phyloP scores from a whole-genome alignment of 2,888 invertebrate species.

The Prosopocoilus inquinatus region DNA sequence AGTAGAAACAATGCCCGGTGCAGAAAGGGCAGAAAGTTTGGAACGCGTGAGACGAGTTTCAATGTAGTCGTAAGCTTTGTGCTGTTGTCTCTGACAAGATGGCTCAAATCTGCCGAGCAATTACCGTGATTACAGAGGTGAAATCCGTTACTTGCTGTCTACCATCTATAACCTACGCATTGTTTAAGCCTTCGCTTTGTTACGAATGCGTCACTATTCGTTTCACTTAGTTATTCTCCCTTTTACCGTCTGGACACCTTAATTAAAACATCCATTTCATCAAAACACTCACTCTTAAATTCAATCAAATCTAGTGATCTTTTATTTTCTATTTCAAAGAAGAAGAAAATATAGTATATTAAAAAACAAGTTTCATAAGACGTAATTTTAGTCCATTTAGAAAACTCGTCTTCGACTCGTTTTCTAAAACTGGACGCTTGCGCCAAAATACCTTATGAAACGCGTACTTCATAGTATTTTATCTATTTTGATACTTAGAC shows the following conservation, averaged over 20 bases:
- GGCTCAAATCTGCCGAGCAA: slow-evolving; percentile 27
- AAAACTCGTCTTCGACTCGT: no score
- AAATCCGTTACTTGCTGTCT: slow-evolving; percentile 17
- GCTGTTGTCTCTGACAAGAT: slow-evolving; percentile 16
- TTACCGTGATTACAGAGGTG: slow-evolving; percentile 28
- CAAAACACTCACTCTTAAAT: no score
- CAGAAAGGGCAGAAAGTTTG: slow-evolving; percentile 15
- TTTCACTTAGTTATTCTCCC: no score
- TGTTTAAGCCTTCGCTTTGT: slow-evolving; percentile 15
- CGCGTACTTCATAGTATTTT: no score
- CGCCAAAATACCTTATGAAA: no score
- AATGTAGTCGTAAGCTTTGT: slow-evolving; percentile 21
- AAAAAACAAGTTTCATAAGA: no score
- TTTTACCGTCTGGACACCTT: no score
- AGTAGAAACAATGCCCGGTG: slow-evolving; percentile 8
- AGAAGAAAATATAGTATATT: not conserved
- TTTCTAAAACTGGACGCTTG: no score
- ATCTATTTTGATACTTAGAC: no score
- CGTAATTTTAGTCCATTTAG: no score
- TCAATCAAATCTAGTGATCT: no score
- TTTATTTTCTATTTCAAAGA: not conserved
- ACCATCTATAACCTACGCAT: slow-evolving; percentile 14
- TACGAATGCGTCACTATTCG: slow-evolving; percentile 1
- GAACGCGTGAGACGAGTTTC: slow-evolving; percentile 15
- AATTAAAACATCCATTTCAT: no score